A percentile compares a stretch with the other conserved stretches of the same genome.
Evolutionary conservation across 2,113 vertebrate genomes (phyloP).

Genomic region (Hystrix cristata): DNA sequence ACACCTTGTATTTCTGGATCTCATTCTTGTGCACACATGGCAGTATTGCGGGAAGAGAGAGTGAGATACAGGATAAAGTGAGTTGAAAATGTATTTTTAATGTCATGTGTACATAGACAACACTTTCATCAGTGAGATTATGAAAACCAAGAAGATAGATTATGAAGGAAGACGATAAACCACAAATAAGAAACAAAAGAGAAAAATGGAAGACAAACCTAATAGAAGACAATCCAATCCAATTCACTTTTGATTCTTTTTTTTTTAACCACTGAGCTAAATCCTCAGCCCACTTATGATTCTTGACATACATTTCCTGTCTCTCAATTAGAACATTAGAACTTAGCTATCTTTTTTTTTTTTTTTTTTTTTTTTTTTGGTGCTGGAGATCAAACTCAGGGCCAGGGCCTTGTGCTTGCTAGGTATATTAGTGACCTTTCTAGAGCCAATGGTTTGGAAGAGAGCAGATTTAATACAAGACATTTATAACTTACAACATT

Average conservation of each 20-base stretch:
- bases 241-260: background rate
- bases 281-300: background rate
- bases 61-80: background rate
- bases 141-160: background rate
- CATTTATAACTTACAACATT: too few relatives aligned
- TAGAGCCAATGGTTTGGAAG: too few relatives aligned
- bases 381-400: too few relatives aligned
- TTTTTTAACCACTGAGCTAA: too few relatives aligned
- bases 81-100: background rate
- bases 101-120: background rate
- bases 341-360: background rate
- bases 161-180: background rate
- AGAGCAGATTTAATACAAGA: too few relatives aligned
- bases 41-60: background rate
- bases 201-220: background rate
- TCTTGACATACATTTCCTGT: background rate
- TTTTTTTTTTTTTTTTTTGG: too few relatives aligned
- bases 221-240: background rate
- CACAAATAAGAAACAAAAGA: background rate
- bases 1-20: background rate
- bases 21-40: background rate
- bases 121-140: background rate
- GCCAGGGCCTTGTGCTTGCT: too few relatives aligned
- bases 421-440: too few relatives aligned
- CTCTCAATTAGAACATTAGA: background rate